Base-by-base conservation (phyloP, 2,113 vertebrate species). In the Emberiza fucata region DNA sequence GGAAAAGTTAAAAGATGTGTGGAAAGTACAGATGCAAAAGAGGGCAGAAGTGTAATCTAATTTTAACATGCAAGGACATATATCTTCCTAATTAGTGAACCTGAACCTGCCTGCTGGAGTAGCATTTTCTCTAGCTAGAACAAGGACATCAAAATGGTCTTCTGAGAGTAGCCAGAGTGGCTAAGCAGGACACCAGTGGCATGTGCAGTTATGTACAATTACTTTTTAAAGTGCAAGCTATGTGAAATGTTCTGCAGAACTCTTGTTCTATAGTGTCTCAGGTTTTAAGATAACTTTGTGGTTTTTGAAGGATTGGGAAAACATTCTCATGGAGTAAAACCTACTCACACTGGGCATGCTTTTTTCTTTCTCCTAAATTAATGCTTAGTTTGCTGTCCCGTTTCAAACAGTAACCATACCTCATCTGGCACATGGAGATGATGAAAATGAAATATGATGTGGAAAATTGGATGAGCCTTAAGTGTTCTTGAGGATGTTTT, bases 141-240 rank as follows among this genome's bases (percentile, higher is more conserved):
- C 4, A 68, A 48, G 51, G n/a, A 37, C 7, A 2, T 20, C 29
- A 54, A 18, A 77, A 35, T 8, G 40, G 27, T 48, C 69, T 78
- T 75, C 31, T 13, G 25, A 50, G 17, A 73, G 12, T 23, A 31
- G 25, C 35, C 59, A 20, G 42, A 66, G 5, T 11, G 6, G 6
- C 22, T 66, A 70, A 53, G 22, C 7, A 64, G n/a, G 45, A 48
- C 7, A 25, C 6, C 12, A 60, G 28, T 4, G 19, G 44, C 23
- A 84, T 0, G 0, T 48, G 18, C 35, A 42, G 12, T 44, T 37
- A 53, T 0, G 20, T 19, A 63, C 14, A 2, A 0, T 18, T 59
- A 18, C 7, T 51, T 81, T 64, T 61, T 63, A 16, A 79, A 82
- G 51, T 39, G 18, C 22, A 76, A 79, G 14, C 8, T 27, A 5